Conservation (phyloP, 2,113 vertebrate species). For the Cyprinus carpio region DNA sequence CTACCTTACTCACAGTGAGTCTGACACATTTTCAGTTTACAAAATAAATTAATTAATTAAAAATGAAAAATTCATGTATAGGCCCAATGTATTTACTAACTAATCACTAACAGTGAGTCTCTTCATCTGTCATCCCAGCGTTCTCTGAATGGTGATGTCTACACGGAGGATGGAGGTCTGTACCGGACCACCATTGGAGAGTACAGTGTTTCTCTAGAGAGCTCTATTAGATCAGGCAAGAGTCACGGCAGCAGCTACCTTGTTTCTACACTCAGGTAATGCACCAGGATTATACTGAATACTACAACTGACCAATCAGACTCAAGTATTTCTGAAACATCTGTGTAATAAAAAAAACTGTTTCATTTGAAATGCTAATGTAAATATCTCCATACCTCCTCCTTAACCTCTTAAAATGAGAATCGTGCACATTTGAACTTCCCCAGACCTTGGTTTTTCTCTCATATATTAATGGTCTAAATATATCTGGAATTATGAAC, state of each 20-base stretch:
- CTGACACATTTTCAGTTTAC: not conserved
- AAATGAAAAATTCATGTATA: not conserved
- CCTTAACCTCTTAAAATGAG: not conserved
- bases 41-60: not conserved
- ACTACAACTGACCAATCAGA: not conserved
- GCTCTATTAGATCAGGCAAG: constrained; percentile 80
- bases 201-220: constrained; percentile 85
- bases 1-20: constrained; percentile 73
- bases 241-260: constrained; percentile 77
- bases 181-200: constrained; percentile 84
- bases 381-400: not conserved
- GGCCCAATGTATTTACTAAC: not conserved
- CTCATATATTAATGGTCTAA: not conserved
- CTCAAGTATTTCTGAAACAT: not conserved
- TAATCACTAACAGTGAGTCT: not conserved
- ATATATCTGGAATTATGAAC: not conserved
- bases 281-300: constrained; percentile 46
- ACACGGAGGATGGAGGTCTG: constrained; percentile 79
- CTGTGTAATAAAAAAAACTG: not conserved
- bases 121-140: constrained; percentile 67
- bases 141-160: constrained; percentile 84
- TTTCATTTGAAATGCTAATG: not conserved
- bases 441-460: not conserved
- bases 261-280: constrained; percentile 79
- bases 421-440: not conserved